Conservation (phyloP, 2,113 vertebrate species). For the Oostethus manadensis region DNA sequence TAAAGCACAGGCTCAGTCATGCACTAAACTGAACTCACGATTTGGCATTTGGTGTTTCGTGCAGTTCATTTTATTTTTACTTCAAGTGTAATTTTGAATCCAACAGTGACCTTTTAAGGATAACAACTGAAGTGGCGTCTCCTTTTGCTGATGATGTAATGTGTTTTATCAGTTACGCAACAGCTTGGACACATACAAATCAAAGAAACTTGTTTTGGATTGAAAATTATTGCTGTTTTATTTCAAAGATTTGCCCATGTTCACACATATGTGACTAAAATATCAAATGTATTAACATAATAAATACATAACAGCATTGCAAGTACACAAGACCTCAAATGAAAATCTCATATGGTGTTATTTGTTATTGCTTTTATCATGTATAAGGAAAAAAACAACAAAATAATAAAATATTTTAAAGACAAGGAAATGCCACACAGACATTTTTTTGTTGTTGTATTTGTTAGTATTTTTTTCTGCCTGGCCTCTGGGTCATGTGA, state of each 20-base stretch:
- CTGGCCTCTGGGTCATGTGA: constrained; percentile 68
- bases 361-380: background rate
- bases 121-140: background rate
- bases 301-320: background rate
- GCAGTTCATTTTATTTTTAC: background rate
- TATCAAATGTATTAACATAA: background rate
- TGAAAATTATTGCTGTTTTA: background rate
- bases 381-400: background rate
- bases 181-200: background rate
- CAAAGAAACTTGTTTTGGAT: background rate
- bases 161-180: background rate
- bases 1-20: background rate
- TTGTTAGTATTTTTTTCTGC: constrained; percentile 13
- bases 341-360: background rate
- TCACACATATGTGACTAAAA: background rate
- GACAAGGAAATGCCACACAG: background rate
- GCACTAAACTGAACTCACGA: background rate
- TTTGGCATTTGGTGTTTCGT: background rate
- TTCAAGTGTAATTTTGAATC: background rate
- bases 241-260: background rate
- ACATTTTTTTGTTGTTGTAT: constrained; percentile 3
- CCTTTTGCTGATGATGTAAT: background rate
- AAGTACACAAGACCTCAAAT: background rate
- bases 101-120: background rate
- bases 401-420: no score